A percentile compares a stretch with the other conserved stretches of the same genome.
phyloP scores from a whole-genome alignment of 2,113 vertebrate species.

The Ptilorrhoa leucosticta region DNA sequence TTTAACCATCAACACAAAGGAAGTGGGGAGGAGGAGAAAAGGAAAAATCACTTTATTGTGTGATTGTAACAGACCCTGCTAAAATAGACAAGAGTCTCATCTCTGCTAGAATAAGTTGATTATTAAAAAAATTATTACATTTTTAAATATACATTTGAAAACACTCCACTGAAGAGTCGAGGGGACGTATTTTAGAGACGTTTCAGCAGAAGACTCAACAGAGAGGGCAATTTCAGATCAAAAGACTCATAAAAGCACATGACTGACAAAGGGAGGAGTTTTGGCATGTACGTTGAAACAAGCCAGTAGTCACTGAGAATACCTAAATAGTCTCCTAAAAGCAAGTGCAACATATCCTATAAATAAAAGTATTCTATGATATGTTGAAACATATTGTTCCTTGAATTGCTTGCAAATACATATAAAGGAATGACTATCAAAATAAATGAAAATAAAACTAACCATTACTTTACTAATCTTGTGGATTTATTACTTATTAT shows the following conservation, averaged over 20 bases:
- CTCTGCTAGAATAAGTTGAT: neutral
- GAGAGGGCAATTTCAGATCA: fast-evolving
- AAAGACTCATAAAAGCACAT: neutral
- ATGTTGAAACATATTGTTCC: neutral
- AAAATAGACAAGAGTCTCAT: neutral
- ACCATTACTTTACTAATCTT: neutral
- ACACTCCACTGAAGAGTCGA: neutral
- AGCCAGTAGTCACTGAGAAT: neutral
- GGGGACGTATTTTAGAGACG: neutral
- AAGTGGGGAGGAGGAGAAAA: neutral
- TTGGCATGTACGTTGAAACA: neutral
- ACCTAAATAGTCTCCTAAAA: neutral
- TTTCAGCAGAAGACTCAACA: neutral
- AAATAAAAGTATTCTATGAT: neutral
- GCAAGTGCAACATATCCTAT: neutral
- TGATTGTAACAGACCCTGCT: neutral
- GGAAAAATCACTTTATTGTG: neutral
- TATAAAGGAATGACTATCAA: neutral
- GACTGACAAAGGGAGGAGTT: neutral
- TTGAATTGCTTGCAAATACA: neutral
- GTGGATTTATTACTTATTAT: neutral
- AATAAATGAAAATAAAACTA: neutral
- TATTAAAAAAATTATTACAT: fast-evolving
- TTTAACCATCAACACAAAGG: neutral
- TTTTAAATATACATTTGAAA: neutral